Percentiles rank a stretch among this genome's conserved stretches.
Conservation (phyloP, 2,888 invertebrate genomes). For the Archips crataeganus region DNA sequence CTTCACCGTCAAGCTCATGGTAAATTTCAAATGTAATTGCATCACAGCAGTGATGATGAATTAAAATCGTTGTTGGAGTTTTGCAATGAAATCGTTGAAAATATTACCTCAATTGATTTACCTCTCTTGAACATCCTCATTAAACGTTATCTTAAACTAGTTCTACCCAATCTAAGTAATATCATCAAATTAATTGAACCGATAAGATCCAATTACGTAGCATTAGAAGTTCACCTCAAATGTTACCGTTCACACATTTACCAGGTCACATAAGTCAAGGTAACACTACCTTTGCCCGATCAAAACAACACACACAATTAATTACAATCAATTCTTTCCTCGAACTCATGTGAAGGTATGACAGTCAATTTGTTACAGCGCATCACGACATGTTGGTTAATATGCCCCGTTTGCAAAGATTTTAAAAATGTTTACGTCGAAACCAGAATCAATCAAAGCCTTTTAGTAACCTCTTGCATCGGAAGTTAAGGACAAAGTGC, state of each 20-base stretch:
- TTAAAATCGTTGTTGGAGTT: neutral
- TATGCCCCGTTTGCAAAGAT: slow-evolving; percentile 19
- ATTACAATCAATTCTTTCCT: slow-evolving; percentile 41
- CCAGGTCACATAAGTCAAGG: slow-evolving; percentile 33
- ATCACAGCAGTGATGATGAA: too few relatives aligned
- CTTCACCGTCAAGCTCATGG: too few relatives aligned
- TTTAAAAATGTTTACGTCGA: slow-evolving; percentile 48
- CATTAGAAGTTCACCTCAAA: neutral
- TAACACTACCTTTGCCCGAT: slow-evolving; percentile 32
- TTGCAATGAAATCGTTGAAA: neutral
- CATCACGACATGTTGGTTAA: slow-evolving; percentile 29
- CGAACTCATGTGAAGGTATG: slow-evolving; percentile 31
- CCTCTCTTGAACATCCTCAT: neutral
- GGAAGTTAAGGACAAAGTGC: slow-evolving; percentile 56
- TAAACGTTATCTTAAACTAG: neutral
- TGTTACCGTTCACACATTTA: slow-evolving; percentile 11
- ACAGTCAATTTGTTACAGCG: slow-evolving; percentile 40
- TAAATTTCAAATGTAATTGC: too few relatives aligned
- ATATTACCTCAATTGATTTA: neutral
- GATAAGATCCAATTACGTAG: neutral
- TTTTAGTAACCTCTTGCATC: slow-evolving; percentile 51
- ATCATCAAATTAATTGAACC: slow-evolving; percentile 1
- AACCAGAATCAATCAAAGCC: slow-evolving; percentile 59
- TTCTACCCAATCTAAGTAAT: neutral
- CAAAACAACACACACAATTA: slow-evolving; percentile 38